Conservation (phyloP, 2,113 vertebrate species). For the Strigops habroptila region DNA sequence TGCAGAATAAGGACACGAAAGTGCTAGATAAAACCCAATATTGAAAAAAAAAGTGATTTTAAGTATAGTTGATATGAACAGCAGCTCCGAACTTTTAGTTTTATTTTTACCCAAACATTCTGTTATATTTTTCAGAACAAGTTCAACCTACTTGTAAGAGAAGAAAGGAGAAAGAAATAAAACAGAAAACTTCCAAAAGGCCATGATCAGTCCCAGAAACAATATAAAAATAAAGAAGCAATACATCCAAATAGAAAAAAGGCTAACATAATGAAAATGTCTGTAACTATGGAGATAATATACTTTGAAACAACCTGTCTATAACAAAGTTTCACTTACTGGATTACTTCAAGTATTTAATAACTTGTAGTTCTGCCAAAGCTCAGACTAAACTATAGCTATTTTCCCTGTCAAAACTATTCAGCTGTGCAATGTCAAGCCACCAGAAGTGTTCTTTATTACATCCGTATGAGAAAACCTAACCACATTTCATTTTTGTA, state of each 20-base stretch:
- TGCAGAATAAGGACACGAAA: background rate
- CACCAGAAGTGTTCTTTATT: conserved; percentile 55
- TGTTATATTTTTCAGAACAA: background rate
- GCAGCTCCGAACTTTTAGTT: background rate
- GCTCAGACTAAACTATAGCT: conserved; percentile 34
- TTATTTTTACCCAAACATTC: background rate
- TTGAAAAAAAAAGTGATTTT: background rate
- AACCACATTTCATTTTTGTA: conserved; percentile 5
- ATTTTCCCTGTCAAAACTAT: conserved; percentile 52
- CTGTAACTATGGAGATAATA: conserved; percentile 17
- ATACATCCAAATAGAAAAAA: background rate
- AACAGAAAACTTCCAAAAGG: background rate
- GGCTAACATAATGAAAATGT: background rate
- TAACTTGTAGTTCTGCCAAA: conserved; percentile 51
- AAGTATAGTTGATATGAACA: background rate
- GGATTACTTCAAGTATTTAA: conserved; percentile 60
- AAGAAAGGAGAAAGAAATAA: background rate
- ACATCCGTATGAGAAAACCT: conserved; percentile 3
- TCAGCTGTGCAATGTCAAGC: conserved; percentile 54
- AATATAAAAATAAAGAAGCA: background rate
- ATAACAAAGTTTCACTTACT: conserved; percentile 38
- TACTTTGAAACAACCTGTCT: conserved; percentile 26
- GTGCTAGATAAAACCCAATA: background rate
- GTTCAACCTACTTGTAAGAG: background rate
- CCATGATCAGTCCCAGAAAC: background rate